Evolutionary conservation across 2,888 invertebrate species (phyloP).

Genomic region (Phortica okadai): DNA sequence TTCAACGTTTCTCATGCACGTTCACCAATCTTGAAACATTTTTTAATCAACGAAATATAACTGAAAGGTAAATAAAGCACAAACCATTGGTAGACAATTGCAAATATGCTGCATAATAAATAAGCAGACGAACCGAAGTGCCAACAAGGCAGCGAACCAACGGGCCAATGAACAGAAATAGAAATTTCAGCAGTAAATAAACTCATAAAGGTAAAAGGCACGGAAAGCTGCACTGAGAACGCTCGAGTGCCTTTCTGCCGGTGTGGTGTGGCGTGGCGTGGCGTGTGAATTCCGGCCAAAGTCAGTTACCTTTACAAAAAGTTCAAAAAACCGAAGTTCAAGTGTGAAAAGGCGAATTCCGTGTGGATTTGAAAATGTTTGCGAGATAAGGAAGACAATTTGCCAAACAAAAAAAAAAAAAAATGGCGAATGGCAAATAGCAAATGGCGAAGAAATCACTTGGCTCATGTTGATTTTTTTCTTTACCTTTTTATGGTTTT

Average conservation of each 20-base stretch:
- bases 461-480: no score
- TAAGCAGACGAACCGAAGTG: conserved; percentile 14
- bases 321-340: conserved; percentile 21
- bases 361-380: not conserved
- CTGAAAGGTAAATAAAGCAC: no score
- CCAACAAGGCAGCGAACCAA: not conserved
- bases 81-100: not conserved
- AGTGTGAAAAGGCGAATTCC: conserved; percentile 5
- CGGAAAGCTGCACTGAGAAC: conserved; percentile 40
- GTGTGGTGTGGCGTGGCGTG: not conserved
- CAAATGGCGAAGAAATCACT: no score
- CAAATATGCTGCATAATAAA: conserved; percentile 39
- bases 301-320: not conserved
- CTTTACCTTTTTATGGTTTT: not conserved
- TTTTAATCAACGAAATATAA: no score
- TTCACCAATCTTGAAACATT: no score
- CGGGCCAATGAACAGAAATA: conserved; percentile 30
- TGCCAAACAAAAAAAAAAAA: not conserved
- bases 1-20: no score
- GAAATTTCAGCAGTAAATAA: conserved; percentile 44
- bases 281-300: conserved; percentile 4
- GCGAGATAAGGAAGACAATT: conserved; percentile 1
- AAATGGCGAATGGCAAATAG: not conserved
- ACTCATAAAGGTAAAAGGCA: not conserved
- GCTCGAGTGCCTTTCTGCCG: conserved; percentile 27